Evolutionary conservation across 2,113 vertebrate species (phyloP).

Genomic region (Pristiophorus japonicus): DNA sequence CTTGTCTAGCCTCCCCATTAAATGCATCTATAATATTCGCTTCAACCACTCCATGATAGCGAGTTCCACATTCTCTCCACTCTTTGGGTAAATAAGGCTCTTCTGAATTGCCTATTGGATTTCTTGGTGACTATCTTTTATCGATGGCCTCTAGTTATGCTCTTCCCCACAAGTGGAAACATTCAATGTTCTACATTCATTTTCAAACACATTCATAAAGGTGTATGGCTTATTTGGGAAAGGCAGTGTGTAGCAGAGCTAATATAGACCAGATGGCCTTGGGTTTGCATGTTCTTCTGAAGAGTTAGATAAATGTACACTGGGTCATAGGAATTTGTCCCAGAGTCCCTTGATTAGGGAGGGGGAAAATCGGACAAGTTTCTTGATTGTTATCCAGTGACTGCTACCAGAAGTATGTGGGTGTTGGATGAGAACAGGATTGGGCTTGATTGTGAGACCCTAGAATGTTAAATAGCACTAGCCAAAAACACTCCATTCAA

Average conservation of each 20-base stretch:
- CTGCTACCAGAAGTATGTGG: not conserved
- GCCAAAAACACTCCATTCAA: not conserved
- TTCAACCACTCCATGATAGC: too few species aligned
- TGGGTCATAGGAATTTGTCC: not conserved
- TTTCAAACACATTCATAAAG: not conserved
- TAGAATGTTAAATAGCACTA: not conserved
- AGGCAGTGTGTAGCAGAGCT: not conserved
- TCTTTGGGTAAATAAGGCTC: too few species aligned
- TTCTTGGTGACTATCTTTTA: too few species aligned
- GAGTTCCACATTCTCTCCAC: too few species aligned
- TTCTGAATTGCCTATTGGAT: too few species aligned
- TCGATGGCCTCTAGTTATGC: too few species aligned
- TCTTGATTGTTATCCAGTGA: not conserved
- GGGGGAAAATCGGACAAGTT: not conserved
- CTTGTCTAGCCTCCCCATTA: too few species aligned
- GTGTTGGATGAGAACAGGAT: not conserved
- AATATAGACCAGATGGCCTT: not conserved
- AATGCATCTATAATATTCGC: too few species aligned
- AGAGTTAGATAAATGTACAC: not conserved
- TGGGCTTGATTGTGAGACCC: not conserved
- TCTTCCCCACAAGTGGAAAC: too few species aligned
- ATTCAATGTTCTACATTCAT: too few species aligned
- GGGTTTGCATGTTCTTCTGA: not conserved
- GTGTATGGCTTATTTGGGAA: not conserved
- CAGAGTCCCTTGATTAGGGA: not conserved